phyloP scores from a whole-genome alignment of 2,797 vertebrate species.

The Aphelocoma californica region DNA sequence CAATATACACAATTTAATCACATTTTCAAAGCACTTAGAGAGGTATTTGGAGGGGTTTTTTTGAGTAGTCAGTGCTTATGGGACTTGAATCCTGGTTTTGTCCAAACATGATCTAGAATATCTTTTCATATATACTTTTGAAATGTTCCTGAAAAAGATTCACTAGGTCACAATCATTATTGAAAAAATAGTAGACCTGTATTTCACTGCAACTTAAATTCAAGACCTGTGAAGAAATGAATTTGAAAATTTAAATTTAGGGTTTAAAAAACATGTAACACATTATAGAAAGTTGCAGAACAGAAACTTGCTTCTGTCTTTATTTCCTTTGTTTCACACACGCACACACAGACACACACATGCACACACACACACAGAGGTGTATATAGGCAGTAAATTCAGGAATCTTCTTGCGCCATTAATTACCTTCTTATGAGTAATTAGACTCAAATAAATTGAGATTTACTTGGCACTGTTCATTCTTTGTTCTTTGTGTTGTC shows the following conservation, averaged over 20 bases:
- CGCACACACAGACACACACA: fast-evolving
- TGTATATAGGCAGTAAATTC: background rate
- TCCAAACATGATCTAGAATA: background rate
- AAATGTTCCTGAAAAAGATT: background rate
- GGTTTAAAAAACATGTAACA: background rate
- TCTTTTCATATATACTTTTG: background rate
- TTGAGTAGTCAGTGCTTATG: background rate
- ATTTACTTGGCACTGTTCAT: background rate
- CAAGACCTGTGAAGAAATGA: background rate
- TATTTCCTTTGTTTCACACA: background rate
- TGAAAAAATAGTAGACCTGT: background rate
- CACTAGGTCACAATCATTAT: background rate
- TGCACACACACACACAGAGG: fast-evolving
- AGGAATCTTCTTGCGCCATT: background rate
- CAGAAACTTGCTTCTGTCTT: background rate
- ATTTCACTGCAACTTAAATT: background rate
- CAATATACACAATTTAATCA: background rate
- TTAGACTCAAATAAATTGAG: background rate
- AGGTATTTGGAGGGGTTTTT: background rate
- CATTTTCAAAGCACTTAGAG: background rate
- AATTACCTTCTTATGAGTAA: background rate
- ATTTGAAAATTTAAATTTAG: background rate
- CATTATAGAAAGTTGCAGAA: background rate
- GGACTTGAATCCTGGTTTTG: background rate
- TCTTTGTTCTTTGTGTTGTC: background rate